A percentile compares a stretch with the other conserved stretches of the same genome.
Evolutionary conservation across 2,797 vertebrate genomes (phyloP).

Genomic region (Crenichthys baileyi): DNA sequence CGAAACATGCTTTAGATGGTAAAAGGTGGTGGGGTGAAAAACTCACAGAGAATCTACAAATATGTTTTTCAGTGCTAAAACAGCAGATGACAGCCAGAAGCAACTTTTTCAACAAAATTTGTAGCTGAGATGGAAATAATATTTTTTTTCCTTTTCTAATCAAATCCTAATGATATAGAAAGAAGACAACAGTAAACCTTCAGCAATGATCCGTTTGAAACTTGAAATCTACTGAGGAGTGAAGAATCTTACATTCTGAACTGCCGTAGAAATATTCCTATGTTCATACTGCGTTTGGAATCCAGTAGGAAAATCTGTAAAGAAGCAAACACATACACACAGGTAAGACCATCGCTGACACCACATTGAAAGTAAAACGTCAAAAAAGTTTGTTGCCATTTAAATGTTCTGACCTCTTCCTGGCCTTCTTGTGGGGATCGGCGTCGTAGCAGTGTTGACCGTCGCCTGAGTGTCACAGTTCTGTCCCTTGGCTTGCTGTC

Average conservation of each 20-base stretch:
- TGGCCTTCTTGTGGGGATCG: conserved; percentile 74
- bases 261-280: conserved; percentile 87
- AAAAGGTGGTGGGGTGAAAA: not conserved
- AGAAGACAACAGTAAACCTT: not conserved
- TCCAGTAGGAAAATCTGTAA: conserved; percentile 83
- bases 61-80: not conserved
- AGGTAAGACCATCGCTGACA: not conserved
- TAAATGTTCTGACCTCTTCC: conserved; percentile 75
- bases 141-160: not conserved
- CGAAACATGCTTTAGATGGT: not conserved
- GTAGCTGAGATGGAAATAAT: not conserved
- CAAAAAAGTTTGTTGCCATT: not conserved
- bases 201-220: not conserved
- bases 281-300: conserved; percentile 87
- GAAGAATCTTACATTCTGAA: conserved; percentile 82
- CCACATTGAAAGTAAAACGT: not conserved
- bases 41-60: not conserved
- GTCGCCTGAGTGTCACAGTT: conserved; percentile 60
- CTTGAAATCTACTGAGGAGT: not conserved
- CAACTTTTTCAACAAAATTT: not conserved
- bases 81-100: not conserved
- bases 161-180: not conserved
- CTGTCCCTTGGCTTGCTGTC: conserved; percentile 70
- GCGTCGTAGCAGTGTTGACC: conserved; percentile 63
- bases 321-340: conserved; percentile 12